Evolutionary conservation across 2,797 vertebrate species (phyloP), one percentile per base, ranked within the genome.

Genomic region (Syngnathus rostellatus): DNA sequence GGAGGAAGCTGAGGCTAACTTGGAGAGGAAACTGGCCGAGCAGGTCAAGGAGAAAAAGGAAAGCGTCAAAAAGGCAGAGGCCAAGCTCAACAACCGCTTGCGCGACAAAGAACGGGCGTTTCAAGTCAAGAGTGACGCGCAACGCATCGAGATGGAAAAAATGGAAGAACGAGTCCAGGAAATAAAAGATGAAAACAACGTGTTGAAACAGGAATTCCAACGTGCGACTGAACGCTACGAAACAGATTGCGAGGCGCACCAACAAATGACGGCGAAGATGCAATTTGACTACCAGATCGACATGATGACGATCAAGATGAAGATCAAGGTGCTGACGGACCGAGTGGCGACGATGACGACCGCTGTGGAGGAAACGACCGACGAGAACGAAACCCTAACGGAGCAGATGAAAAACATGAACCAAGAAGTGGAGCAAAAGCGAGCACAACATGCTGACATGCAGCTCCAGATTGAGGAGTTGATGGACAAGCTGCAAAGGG

Each of bases 301-400:
- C 41, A 45, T 62, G 21, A 45, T 43, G 41, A 45, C 40, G 40
- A 23, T 23, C 3, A 62, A 62, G 23, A 62, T 62, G 60, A 62
- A 62, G 60, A 62, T 45, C 40, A 62, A 62, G 40, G 60, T 62
- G 2, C 21, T 62, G 40, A 62, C 60, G 12, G 60, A 45, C 23
- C 41, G 60, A 23, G 60, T 62, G 40, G 41, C 25, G 23, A 31
- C 60, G 1, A 6, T 62, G 14, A 14, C 41, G 41, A 62, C 60
- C 2, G 45, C 60, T 6, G 6, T 21, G 3, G 60, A 62, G 21
- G 41, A 62, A 6, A 62, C 25, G 12, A 7, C 31, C 23, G 45
- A 46, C 16, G 60, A 62, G 43, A 62, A 62, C 7, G 41, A 25
- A 17, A 16, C 6, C 10, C 8, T 62, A 40, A 45, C 6, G 11